Evolutionary conservation across 2,113 vertebrate species (phyloP), one percentile per base, ranked within the genome.

Genomic region (Alethe castanea): DNA sequence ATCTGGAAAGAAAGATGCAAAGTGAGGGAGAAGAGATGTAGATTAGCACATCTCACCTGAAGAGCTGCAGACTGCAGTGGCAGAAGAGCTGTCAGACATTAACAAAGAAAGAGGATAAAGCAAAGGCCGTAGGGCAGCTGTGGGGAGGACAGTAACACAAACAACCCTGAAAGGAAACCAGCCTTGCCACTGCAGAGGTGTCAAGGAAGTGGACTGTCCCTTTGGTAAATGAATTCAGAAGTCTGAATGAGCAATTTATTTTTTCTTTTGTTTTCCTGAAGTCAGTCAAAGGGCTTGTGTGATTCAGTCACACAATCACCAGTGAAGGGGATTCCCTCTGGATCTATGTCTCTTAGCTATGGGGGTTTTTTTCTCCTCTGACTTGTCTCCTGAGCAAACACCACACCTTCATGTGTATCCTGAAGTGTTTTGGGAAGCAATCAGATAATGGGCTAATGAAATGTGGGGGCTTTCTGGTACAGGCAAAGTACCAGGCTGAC

Each of bases 341-440:
- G 64, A 42, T 83, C 56, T 83, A 16, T 38, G 18, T 42, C 35
- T 92, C 50, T 50, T 13, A 19, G 53, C 62, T 82, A 47, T 50
- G 23, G 22, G 19, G 26, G 4, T 14, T 57, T 38, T 47, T 47
- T 23, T 87, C 84, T 5, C 6, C 52, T 78, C 78, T 91, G 59
- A 38, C 23, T 90, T 60, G 33, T 56, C 61, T 79, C 36, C 36
- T 72, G 61, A 89, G 80, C 57, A 84, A 87, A 92, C 24, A 24
- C 4, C 15, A 78, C 48, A 73, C 81, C 15, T 73, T 78, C 36
- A 16, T 5, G 33, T 83, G 38, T 42, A 45, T 73, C 57, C 70
- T 92, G 87, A 91, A 73, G 40, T 90, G 93, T 70, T 96, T 93
- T 26, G 60, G 85, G 60, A 97, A 96, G 56, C 40, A 90, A 59